Conservation (phyloP, 1,140 invertebrate species). For the Lysiphlebus fabarum region DNA sequence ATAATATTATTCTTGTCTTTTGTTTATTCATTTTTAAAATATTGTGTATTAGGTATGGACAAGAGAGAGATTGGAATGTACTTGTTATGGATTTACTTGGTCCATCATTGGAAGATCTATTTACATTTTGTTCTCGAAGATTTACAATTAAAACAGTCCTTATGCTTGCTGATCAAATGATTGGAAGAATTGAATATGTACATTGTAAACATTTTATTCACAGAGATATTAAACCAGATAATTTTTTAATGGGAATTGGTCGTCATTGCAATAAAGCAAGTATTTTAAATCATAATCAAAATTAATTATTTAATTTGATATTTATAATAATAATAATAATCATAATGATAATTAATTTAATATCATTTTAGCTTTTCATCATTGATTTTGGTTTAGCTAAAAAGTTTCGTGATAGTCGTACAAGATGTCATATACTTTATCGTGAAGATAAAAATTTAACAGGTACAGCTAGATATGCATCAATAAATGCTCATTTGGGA, state of each 20-base stretch:
- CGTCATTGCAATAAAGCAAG: slow-evolving; percentile 87
- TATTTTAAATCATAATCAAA: too few relatives aligned
- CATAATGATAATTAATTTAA: too few relatives aligned
- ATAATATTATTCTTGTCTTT: slow-evolving; percentile 1
- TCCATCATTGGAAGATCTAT: slow-evolving; percentile 93
- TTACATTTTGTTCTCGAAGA: slow-evolving; percentile 93
- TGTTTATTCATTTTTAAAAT: slow-evolving; percentile 4
- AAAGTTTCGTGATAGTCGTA: slow-evolving; percentile 87
- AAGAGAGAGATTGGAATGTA: slow-evolving; percentile 91
- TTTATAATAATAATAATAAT: too few relatives aligned
- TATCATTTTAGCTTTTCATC: slow-evolving; percentile 73
- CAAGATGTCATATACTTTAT: slow-evolving; percentile 86
- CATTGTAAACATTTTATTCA: slow-evolving; percentile 97
- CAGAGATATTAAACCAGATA: slow-evolving; percentile 94
- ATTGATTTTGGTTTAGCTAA: slow-evolving; percentile 98
- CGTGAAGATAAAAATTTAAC: slow-evolving; percentile 97
- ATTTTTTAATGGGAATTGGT: slow-evolving; percentile 97
- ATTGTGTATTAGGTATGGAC: slow-evolving; percentile 70
- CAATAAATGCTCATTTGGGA: slow-evolving; percentile 94
- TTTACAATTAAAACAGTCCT: slow-evolving; percentile 98
- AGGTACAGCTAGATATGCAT: slow-evolving; percentile 94
- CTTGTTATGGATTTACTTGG: slow-evolving; percentile 96
- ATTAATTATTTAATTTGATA: too few relatives aligned
- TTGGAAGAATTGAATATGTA: slow-evolving; percentile 87
- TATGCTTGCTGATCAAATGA: slow-evolving; percentile 95